These are phyloP conservation scores for Myotis planiceps DNA, from an alignment of 2,797 vertebrate species.

Conservation along the genomic window DNA sequence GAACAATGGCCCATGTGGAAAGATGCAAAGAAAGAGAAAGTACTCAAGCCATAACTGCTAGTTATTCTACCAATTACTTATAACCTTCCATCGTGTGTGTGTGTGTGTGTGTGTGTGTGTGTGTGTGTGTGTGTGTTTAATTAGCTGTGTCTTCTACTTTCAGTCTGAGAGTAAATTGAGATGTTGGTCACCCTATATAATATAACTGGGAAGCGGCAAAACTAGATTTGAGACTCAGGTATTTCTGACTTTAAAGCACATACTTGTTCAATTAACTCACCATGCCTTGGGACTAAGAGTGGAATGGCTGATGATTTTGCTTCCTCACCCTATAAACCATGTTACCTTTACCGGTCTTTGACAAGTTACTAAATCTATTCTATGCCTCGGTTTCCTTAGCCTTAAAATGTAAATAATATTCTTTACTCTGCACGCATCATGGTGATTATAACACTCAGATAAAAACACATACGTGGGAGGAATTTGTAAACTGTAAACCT, in stretches of 20 bases:
- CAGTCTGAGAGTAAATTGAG: background rate
- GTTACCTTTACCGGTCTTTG: background rate
- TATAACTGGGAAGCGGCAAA: background rate
- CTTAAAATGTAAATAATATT: background rate
- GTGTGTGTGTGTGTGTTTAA: background rate
- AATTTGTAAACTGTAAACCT: background rate
- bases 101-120: background rate
- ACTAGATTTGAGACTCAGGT: background rate
- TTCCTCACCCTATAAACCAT: background rate
- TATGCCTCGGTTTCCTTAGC: background rate
- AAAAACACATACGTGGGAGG: background rate
- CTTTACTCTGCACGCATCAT: background rate
- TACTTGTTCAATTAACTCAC: background rate
- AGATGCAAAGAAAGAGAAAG: background rate
- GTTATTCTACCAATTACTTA: background rate
- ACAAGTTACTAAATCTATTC: background rate
- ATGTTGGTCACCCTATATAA: background rate
- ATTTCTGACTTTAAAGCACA: background rate
- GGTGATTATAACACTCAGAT: background rate
- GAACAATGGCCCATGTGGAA: background rate
- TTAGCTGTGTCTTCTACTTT: background rate
- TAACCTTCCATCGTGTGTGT: background rate
- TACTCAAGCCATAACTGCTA: background rate
- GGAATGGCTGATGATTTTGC: background rate
- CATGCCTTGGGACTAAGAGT: accelerated